Percentiles rank a stretch among this genome's conserved stretches.
Evolutionary conservation across 1,140 invertebrate genomes (phyloP).

Genomic region (Tetranychus urticae): DNA sequence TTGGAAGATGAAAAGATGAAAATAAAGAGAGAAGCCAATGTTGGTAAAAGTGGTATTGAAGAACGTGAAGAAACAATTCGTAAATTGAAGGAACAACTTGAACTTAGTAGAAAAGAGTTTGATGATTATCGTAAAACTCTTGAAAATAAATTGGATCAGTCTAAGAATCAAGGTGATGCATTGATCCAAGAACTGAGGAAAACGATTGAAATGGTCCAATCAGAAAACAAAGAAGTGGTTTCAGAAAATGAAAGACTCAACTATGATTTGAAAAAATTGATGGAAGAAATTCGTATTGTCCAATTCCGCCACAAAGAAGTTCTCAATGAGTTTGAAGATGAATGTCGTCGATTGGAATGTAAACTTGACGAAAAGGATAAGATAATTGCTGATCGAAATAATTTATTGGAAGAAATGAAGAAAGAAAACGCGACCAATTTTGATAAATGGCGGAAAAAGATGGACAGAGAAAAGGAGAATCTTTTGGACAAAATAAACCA

Average conservation of each 20-base stretch:
- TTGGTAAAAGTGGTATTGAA: neutral
- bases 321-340: constrained; percentile 11
- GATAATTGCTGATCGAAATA: neutral
- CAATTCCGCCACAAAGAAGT: constrained; percentile 3
- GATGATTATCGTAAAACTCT: neutral
- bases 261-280: constrained; percentile 5
- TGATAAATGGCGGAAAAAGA: neutral
- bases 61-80: constrained; percentile 1
- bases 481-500: constrained; percentile 8
- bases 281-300: neutral
- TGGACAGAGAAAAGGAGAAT: constrained; percentile 9
- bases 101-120: neutral
- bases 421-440: neutral
- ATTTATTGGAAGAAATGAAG: neutral
- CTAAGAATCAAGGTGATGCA: neutral
- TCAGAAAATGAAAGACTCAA: constrained; percentile 7
- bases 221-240: constrained; percentile 1
- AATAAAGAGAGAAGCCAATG: neutral
- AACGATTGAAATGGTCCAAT: neutral
- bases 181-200: neutral
- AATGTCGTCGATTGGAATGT: constrained; percentile 7
- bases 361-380: constrained; percentile 1
- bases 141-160: neutral
- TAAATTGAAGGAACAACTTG: neutral
- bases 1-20: constrained; percentile 1